Evolutionary conservation across 2,888 invertebrate species (phyloP).

Genomic region (Pterobdella sp.): DNA sequence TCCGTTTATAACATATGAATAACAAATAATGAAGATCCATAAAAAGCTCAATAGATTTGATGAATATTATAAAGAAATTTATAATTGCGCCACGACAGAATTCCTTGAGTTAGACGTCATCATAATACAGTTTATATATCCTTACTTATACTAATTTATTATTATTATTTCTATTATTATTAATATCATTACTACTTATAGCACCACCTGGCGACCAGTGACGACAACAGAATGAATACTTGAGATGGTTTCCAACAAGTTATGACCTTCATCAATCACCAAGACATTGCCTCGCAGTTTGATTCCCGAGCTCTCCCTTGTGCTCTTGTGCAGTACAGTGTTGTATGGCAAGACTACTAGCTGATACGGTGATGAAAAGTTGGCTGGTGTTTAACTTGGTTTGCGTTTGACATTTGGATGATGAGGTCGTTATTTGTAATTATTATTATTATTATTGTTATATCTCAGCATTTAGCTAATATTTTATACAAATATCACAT

Average conservation of each 20-base stretch:
- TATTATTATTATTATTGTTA: too few species aligned
- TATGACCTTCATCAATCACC: conserved; percentile 90
- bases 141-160: too few species aligned
- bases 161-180: background rate
- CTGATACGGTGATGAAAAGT: conserved; percentile 41
- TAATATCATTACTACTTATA: background rate
- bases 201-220: conserved; percentile 57
- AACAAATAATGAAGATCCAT: too few species aligned
- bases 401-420: too few species aligned
- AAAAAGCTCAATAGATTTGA: too few species aligned
- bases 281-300: conserved; percentile 65
- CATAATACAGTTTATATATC: too few species aligned
- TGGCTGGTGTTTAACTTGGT: background rate
- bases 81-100: too few species aligned
- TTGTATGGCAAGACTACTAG: conserved; percentile 63
- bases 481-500: background rate
- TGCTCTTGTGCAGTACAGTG: conserved; percentile 68
- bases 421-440: too few species aligned
- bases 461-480: too few species aligned
- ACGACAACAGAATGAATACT: conserved; percentile 74
- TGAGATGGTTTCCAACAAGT: conserved; percentile 79
- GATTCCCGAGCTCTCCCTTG: conserved; percentile 67
- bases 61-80: too few species aligned
- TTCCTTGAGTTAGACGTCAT: too few species aligned
- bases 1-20: too few species aligned